Evolutionary conservation across 2,113 vertebrate species (phyloP).

Genomic region (Panthera leo): DNA sequence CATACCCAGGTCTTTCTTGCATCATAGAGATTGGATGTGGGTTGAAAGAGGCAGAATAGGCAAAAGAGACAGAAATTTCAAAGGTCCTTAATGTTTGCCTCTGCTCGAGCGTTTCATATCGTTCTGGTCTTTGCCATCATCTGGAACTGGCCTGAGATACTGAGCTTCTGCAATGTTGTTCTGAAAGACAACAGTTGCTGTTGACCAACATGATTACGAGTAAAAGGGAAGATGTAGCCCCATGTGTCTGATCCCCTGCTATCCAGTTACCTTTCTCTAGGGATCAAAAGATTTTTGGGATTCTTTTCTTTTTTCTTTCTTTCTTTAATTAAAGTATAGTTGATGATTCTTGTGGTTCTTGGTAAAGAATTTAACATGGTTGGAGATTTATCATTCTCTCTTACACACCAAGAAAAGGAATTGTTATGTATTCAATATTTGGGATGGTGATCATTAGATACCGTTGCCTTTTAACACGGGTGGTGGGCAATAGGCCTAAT

Average conservation of each 20-base stretch:
- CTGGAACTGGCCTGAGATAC: not conserved
- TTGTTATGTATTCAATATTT: not conserved
- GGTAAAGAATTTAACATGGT: not conserved
- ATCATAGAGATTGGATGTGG: conserved; percentile 25
- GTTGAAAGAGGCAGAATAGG: conserved; percentile 25
- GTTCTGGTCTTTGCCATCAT: not conserved
- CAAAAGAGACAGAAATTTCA: conserved; percentile 30
- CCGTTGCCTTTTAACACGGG: not conserved
- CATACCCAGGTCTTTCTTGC: conserved; percentile 41
- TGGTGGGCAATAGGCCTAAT: not conserved
- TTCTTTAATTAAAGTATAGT: not conserved
- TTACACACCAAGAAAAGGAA: not conserved
- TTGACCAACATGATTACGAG: not conserved
- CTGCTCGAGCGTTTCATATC: not conserved
- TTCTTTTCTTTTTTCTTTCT: not conserved
- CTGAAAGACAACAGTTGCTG: not conserved
- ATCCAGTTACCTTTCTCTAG: not conserved
- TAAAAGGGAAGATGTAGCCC: not conserved
- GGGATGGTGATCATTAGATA: not conserved
- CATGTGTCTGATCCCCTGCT: not conserved
- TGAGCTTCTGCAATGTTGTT: not conserved
- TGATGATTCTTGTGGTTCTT: not conserved
- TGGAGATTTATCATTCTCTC: not conserved
- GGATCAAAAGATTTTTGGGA: not conserved
- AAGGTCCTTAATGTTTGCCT: conserved; percentile 1